Conservation (phyloP, 2,113 vertebrate genomes). For the Anhinga anhinga region DNA sequence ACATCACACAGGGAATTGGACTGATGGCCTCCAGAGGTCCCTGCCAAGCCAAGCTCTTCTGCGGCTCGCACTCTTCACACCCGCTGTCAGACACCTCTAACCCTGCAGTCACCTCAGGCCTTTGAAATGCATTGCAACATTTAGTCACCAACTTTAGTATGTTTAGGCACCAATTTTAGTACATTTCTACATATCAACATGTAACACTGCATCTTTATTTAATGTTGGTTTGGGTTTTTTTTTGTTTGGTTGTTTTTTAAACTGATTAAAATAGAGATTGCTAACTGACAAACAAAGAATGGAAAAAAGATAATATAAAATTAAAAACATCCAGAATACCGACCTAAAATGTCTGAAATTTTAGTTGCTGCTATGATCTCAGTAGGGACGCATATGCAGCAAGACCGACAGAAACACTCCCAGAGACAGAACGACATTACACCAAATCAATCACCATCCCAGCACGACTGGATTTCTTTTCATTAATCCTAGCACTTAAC, state of each 20-base stretch:
- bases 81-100: background rate
- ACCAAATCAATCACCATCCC: background rate
- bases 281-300: background rate
- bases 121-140: background rate
- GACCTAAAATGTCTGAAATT: background rate
- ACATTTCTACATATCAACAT: background rate
- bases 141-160: background rate
- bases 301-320: background rate
- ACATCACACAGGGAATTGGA: background rate
- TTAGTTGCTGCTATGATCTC: background rate
- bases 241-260: background rate
- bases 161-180: background rate
- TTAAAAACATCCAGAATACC: background rate
- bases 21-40: background rate
- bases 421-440: background rate
- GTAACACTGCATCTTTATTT: background rate
- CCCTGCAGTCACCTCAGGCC: background rate
- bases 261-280: background rate
- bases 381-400: background rate
- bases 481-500: background rate
- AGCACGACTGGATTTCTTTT: background rate
- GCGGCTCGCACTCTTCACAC: rapidly evolving
- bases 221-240: background rate
- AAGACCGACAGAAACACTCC: background rate
- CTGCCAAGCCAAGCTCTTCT: background rate